A percentile compares a stretch with the other conserved stretches of the same genome.
These are phyloP conservation scores for Proterorhinus semilunaris DNA, from an alignment of 2,113 vertebrate genomes.

Conservation along the genomic window DNA sequence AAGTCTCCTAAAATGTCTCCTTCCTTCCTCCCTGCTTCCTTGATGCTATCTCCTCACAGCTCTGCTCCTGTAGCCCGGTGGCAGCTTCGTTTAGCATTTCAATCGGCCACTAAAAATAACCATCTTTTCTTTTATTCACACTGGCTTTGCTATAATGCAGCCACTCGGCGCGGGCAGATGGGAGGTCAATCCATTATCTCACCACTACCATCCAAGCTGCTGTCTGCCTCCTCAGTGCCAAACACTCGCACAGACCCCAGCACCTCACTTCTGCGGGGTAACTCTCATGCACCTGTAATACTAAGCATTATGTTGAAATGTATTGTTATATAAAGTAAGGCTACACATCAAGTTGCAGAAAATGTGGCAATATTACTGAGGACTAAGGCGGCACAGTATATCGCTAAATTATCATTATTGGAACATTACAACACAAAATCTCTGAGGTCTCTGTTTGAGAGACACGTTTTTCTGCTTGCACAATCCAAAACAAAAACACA, in stretches of 20 bases:
- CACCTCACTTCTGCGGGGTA: constrained; percentile 20
- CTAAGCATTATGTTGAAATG: neutral
- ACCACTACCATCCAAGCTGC: constrained; percentile 76
- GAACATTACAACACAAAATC: neutral
- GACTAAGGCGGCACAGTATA: too few species aligned
- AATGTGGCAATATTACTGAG: too few species aligned
- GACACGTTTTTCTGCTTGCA: too few species aligned
- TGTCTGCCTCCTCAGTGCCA: constrained; percentile 74
- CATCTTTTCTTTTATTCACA: constrained; percentile 79
- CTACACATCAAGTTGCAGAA: too few species aligned
- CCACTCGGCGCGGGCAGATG: constrained; percentile 72
- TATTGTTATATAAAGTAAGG: too few species aligned
- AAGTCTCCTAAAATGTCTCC: constrained; percentile 27
- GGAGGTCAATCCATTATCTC: constrained; percentile 86
- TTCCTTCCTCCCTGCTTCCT: constrained; percentile 28
- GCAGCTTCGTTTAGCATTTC: constrained; percentile 73
- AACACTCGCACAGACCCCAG: constrained; percentile 25
- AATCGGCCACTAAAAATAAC: constrained; percentile 83
- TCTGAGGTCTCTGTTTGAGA: too few species aligned
- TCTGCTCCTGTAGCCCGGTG: constrained; percentile 49
- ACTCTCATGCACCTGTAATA: neutral
- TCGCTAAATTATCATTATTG: too few species aligned
- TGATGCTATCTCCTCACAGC: constrained; percentile 40
- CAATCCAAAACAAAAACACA: too few species aligned
- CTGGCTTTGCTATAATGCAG: constrained; percentile 79